These are phyloP conservation scores for Maccullochella peelii DNA, from an alignment of 2,113 vertebrate species.

Conservation along the genomic window DNA sequence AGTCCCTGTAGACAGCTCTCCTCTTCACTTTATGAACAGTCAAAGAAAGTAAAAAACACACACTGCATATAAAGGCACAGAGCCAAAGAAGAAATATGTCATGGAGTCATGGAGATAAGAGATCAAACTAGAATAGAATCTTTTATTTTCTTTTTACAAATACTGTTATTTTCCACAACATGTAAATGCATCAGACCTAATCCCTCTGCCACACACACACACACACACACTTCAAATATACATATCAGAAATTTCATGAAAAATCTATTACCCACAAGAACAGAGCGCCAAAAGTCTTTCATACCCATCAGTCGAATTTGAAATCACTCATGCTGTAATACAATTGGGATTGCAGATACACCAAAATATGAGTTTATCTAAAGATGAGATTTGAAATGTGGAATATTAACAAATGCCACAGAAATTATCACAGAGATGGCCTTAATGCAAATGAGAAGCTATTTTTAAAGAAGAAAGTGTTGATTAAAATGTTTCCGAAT, in stretches of 20 bases:
- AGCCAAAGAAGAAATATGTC: not conserved
- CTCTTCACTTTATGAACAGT: slow-evolving; percentile 33
- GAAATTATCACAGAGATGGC: slow-evolving; percentile 22
- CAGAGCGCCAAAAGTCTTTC: slow-evolving; percentile 17
- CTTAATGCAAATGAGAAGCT: slow-evolving; percentile 37
- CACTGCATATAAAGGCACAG: not conserved
- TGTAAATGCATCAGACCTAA: slow-evolving; percentile 44
- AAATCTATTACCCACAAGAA: slow-evolving; percentile 11
- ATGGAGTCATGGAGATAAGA: not conserved
- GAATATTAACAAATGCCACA: slow-evolving; percentile 5
- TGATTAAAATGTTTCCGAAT: slow-evolving; percentile 27
- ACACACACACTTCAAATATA: slow-evolving; percentile 28
- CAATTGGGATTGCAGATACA: slow-evolving; percentile 2
- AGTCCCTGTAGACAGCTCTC: slow-evolving; percentile 28
- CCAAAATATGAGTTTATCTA: not conserved
- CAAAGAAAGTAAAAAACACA: slow-evolving; percentile 19
- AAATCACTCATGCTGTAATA: slow-evolving; percentile 37
- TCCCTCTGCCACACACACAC: slow-evolving; percentile 5
- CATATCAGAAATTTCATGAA: slow-evolving; percentile 3
- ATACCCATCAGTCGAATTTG: slow-evolving; percentile 29
- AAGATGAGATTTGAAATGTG: slow-evolving; percentile 12
- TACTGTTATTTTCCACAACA: slow-evolving; percentile 38
- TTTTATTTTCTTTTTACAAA: slow-evolving; percentile 73
- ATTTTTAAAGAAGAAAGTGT: slow-evolving; percentile 12
- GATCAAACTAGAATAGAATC: slow-evolving; percentile 64